Evolutionary conservation across 2,888 invertebrate species (phyloP).

Genomic region (Parelbella ahira): DNA sequence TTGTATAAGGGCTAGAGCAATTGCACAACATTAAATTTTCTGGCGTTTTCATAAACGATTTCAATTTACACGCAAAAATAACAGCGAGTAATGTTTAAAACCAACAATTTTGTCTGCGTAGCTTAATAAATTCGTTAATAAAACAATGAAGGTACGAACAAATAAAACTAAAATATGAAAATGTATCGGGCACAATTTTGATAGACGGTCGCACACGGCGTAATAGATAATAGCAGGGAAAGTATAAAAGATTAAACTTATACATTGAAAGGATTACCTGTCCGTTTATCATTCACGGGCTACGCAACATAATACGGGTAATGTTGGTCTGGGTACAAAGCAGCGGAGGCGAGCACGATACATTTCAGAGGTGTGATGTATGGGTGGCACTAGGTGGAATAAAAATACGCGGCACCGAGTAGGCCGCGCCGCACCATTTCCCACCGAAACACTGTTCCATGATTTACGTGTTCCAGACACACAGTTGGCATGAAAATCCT

Average conservation of each 20-base stretch:
- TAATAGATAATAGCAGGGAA: conserved; percentile 17
- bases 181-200: conserved; percentile 10
- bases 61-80: conserved; percentile 7
- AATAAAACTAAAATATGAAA: conserved; percentile 15
- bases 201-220: conserved; percentile 9
- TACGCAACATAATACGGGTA: conserved; percentile 10
- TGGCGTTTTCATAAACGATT: not conserved
- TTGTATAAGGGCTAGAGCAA: conserved; percentile 1
- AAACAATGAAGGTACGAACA: conserved; percentile 9
- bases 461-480: conserved; percentile 9
- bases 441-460: conserved; percentile 10
- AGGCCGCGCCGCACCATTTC: conserved; percentile 11
- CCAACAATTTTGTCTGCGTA: not conserved
- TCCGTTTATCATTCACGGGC: conserved; percentile 21
- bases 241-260: conserved; percentile 22
- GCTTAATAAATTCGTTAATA: conserved; percentile 17
- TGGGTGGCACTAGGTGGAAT: conserved; percentile 10
- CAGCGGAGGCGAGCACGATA: conserved; percentile 9
- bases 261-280: conserved; percentile 20
- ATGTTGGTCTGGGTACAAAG: conserved; percentile 12
- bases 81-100: conserved; percentile 2
- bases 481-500: not conserved
- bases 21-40: not conserved
- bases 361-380: conserved; percentile 18
- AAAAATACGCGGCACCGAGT: conserved; percentile 4